Percentiles rank a stretch among this genome's conserved stretches.
phyloP scores from a whole-genome alignment of 2,113 vertebrate species.

The Chloropsis hardwickii region DNA sequence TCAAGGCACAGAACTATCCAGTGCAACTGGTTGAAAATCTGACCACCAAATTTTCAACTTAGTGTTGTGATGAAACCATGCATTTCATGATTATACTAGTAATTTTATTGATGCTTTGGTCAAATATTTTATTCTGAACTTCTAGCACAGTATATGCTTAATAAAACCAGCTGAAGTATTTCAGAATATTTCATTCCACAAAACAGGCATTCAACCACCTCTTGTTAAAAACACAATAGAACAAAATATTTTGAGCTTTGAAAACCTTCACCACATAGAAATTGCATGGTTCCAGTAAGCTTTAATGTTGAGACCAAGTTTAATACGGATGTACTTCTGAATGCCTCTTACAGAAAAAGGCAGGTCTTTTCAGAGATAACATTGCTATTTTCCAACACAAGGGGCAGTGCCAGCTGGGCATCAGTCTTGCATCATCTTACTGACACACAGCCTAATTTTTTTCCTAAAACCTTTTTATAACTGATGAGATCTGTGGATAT shows the following conservation, averaged over 20 bases:
- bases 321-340: neutral
- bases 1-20: neutral
- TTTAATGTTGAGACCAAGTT: neutral
- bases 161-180: neutral
- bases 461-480: neutral
- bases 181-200: neutral
- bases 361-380: neutral
- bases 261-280: neutral
- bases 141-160: neutral
- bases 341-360: neutral
- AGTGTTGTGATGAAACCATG: neutral
- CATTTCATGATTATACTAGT: neutral
- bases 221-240: neutral
- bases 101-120: neutral
- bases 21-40: neutral
- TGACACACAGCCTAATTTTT: neutral
- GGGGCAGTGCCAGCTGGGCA: neutral
- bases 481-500: neutral
- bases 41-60: neutral
- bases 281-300: neutral
- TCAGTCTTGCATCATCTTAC: neutral
- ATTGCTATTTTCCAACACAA: neutral
- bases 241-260: neutral
- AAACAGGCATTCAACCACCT: neutral
- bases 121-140: neutral